Conservation (phyloP, 2,888 invertebrate species). For the Tetranychus piercei region DNA sequence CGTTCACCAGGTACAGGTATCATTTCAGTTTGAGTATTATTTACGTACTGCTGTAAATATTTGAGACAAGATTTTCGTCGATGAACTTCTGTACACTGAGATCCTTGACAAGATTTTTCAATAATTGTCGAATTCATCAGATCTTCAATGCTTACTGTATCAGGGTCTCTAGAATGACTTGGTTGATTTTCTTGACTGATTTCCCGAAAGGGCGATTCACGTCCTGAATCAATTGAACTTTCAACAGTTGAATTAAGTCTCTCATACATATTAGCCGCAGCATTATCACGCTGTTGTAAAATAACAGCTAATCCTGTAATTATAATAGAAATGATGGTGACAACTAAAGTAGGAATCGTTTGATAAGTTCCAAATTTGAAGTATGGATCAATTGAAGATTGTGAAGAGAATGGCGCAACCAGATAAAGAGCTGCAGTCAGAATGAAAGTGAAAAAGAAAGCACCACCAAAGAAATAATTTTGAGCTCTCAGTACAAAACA, state of each 20-base stretch:
- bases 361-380: slow-evolving; percentile 58
- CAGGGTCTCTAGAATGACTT: not conserved
- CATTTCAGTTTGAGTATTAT: not conserved
- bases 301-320: slow-evolving; percentile 23
- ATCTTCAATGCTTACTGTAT: not conserved
- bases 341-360: slow-evolving; percentile 40
- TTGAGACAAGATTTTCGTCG: slow-evolving; percentile 7
- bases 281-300: slow-evolving; percentile 20
- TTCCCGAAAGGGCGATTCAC: not conserved
- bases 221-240: not conserved
- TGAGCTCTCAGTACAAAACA: slow-evolving; percentile 59
- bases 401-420: not conserved
- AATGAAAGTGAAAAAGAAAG: not conserved
- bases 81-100: not conserved
- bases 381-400: slow-evolving; percentile 43
- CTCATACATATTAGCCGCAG: not conserved
- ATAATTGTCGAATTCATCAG: not conserved
- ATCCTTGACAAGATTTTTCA: not conserved
- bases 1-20: not conserved
- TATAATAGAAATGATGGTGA: slow-evolving; percentile 20
- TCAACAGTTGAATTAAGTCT: not conserved
- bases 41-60: not conserved
- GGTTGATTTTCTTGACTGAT: not conserved
- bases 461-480: slow-evolving; percentile 35
- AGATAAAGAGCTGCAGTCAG: not conserved